Evolutionary conservation across 2,797 vertebrate genomes (phyloP).

Genomic region (Botia almorhae): DNA sequence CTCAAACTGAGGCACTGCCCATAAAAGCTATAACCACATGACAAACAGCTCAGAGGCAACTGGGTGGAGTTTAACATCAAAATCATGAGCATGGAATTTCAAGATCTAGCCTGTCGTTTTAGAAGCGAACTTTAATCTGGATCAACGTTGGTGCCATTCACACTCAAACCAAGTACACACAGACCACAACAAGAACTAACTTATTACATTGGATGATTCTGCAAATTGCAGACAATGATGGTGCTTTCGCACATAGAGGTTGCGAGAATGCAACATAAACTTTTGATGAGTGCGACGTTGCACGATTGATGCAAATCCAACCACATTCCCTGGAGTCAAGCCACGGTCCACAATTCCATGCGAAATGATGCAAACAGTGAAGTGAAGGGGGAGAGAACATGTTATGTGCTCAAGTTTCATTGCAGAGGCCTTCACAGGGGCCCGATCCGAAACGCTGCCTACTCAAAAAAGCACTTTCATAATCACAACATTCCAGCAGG

Average conservation of each 20-base stretch:
- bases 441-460: conserved; percentile 55
- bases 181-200: not conserved
- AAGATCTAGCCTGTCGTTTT: not conserved
- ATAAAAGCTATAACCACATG: not conserved
- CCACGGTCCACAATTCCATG: conserved; percentile 40
- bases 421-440: conserved; percentile 40
- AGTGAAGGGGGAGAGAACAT: not conserved
- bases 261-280: not conserved
- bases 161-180: not conserved
- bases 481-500: conserved; percentile 56
- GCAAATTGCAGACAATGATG: not conserved
- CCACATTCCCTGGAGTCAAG: conserved; percentile 40
- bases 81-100: not conserved
- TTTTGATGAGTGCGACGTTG: not conserved
- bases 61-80: not conserved
- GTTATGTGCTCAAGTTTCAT: conserved; percentile 35
- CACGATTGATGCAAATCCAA: not conserved
- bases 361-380: conserved; percentile 23
- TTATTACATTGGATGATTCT: not conserved
- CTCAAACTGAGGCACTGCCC: not conserved
- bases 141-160: not conserved
- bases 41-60: not conserved
- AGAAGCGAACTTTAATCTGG: not conserved
- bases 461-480: conserved; percentile 57
- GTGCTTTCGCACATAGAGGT: not conserved